A percentile compares a stretch with the other conserved stretches of the same genome.
Conservation (phyloP, 2,113 vertebrate genomes). For the Xiphias gladius region DNA sequence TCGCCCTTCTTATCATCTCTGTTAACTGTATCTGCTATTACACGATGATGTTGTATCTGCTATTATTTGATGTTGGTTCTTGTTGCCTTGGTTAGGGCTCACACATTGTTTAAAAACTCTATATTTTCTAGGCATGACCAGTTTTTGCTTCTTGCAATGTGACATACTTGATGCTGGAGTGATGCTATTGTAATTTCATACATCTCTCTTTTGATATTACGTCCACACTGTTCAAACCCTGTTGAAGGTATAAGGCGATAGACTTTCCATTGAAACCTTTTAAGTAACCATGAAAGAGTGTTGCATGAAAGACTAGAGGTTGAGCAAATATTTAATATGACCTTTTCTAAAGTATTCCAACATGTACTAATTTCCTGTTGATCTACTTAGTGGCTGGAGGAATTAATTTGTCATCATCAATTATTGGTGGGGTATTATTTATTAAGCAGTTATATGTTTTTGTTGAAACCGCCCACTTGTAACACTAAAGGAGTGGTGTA, state of each 20-base stretch:
- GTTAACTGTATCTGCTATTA: too few species aligned
- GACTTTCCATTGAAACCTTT: constrained; percentile 66
- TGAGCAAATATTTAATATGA: constrained; percentile 78
- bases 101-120: too few species aligned
- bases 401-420: constrained; percentile 82
- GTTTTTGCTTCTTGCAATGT: too few species aligned
- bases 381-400: constrained; percentile 78
- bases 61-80: too few species aligned
- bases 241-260: constrained; percentile 56
- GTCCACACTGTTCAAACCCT: constrained; percentile 28
- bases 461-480: constrained; percentile 44
- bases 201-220: neutral
- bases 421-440: constrained; percentile 78
- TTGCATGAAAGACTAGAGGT: constrained; percentile 63
- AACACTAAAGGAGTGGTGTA: neutral
- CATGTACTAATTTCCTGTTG: constrained; percentile 81
- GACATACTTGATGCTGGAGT: neutral
- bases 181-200: neutral
- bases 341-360: constrained; percentile 79
- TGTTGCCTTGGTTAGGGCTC: too few species aligned
- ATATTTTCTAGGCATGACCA: too few species aligned
- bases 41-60: too few species aligned
- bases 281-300: constrained; percentile 56
- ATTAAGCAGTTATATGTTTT: constrained; percentile 76
- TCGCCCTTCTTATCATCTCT: too few species aligned